Conservation (phyloP, 1,140 invertebrate genomes). For the Conus ventricosus region DNA sequence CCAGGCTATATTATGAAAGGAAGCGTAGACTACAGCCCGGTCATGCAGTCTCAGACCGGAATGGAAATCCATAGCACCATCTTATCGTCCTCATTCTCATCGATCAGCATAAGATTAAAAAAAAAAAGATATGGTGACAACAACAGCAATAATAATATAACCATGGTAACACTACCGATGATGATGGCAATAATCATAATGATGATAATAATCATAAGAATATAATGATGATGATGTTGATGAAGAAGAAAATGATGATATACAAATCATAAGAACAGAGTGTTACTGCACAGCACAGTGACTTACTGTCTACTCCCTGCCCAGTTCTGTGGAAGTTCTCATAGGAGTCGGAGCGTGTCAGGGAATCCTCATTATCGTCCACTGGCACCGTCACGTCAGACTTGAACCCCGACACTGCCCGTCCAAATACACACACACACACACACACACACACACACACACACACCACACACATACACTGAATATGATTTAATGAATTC, state of each 20-base stretch:
- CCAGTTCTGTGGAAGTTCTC: constrained; percentile 80
- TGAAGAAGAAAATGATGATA: background rate
- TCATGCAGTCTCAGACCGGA: too few relatives aligned
- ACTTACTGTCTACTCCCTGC: constrained; percentile 30
- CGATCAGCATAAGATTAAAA: too few relatives aligned
- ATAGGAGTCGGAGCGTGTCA: constrained; percentile 89
- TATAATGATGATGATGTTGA: background rate
- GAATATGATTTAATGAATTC: too few relatives aligned
- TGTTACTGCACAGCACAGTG: too few relatives aligned
- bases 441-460: constrained; percentile 20
- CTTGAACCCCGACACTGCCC: constrained; percentile 68
- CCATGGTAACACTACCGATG: background rate
- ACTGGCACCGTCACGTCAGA: constrained; percentile 72
- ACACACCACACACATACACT: background rate
- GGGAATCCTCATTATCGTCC: constrained; percentile 81
- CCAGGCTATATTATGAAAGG: too few relatives aligned
- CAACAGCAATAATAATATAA: background rate
- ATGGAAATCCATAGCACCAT: too few relatives aligned
- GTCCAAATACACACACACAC: background rate
- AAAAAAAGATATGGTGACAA: background rate
- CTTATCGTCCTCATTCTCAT: too few relatives aligned
- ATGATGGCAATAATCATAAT: background rate
- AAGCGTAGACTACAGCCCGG: too few relatives aligned
- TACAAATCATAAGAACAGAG: background rate
- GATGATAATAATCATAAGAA: too few relatives aligned